These are phyloP conservation scores for Stictocephala bisonia DNA, from an alignment of 2,888 invertebrate genomes.

Conservation along the genomic window DNA sequence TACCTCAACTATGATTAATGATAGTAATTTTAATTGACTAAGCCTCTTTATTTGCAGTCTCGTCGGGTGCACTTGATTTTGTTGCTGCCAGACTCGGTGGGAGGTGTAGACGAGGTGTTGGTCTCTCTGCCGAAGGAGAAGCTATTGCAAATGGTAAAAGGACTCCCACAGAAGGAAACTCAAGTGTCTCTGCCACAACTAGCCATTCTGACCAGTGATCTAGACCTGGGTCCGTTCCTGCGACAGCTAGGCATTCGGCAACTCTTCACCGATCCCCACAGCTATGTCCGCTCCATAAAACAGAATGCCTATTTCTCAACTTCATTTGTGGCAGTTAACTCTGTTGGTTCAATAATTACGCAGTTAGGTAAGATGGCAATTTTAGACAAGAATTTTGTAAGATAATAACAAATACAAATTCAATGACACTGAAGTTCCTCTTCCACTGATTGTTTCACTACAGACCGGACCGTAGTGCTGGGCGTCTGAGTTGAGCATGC, in stretches of 20 bases:
- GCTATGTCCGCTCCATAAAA: slow-evolving; percentile 40
- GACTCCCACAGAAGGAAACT: slow-evolving; percentile 57
- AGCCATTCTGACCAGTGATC: slow-evolving; percentile 58
- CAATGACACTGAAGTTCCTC: not conserved
- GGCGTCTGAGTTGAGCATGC: too few species aligned
- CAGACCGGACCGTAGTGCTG: too few species aligned
- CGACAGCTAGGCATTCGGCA: slow-evolving; percentile 58
- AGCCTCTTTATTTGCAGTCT: slow-evolving; percentile 59
- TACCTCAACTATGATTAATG: too few species aligned
- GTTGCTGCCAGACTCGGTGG: slow-evolving; percentile 60
- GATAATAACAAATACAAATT: not conserved
- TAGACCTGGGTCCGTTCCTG: slow-evolving; percentile 60
- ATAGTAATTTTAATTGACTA: too few species aligned
- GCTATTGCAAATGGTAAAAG: slow-evolving; percentile 55
- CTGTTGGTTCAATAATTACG: slow-evolving; percentile 59
- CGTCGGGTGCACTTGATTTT: slow-evolving; percentile 58
- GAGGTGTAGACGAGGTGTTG: slow-evolving; percentile 55
- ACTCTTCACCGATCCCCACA: slow-evolving; percentile 53
- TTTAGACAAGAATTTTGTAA: not conserved
- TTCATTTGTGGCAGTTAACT: slow-evolving; percentile 62
- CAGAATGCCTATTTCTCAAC: slow-evolving; percentile 62
- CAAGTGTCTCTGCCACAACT: slow-evolving; percentile 62
- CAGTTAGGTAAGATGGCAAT: slow-evolving; percentile 56
- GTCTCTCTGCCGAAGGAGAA: slow-evolving; percentile 53
- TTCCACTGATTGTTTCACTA: too few species aligned